Percentiles rank a stretch among this genome's conserved stretches.
These are phyloP conservation scores for Calosoma granatense DNA, from an alignment of 1,140 invertebrate genomes.

Conservation along the genomic window DNA sequence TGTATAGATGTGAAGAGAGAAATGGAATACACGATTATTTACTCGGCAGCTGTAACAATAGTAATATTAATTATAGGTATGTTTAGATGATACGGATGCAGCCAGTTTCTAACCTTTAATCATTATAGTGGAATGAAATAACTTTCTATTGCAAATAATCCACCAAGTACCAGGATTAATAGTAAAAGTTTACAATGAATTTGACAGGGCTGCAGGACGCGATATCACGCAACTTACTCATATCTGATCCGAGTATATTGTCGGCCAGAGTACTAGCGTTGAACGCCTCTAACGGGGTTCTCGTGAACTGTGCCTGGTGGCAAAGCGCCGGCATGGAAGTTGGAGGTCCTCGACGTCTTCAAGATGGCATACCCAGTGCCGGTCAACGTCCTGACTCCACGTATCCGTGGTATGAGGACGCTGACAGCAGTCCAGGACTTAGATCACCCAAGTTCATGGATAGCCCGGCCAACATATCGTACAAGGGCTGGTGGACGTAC, in stretches of 20 bases:
- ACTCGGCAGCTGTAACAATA: too few relatives aligned
- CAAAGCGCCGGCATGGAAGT: slow-evolving; percentile 36
- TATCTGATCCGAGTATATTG: slow-evolving; percentile 43
- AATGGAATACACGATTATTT: too few relatives aligned
- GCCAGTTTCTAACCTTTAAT: too few relatives aligned
- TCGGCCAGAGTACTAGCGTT: slow-evolving; percentile 46
- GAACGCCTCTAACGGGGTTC: slow-evolving; percentile 46
- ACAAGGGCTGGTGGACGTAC: slow-evolving; percentile 68
- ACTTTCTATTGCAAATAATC: too few relatives aligned
- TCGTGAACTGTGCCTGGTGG: slow-evolving; percentile 47
- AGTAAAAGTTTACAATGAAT: too few relatives aligned
- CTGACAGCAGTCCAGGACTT: slow-evolving; percentile 35
- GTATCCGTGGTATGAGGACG: slow-evolving; percentile 48
- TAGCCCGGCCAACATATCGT: slow-evolving; percentile 50
- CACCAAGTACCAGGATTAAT: too few relatives aligned
- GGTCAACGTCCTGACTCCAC: slow-evolving; percentile 40
- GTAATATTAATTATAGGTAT: too few relatives aligned
- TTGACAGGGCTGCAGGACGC: slow-evolving; percentile 44
- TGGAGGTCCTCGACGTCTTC: slow-evolving; percentile 36
- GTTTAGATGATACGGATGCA: too few relatives aligned
- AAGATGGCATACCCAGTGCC: slow-evolving; percentile 36
- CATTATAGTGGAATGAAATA: too few relatives aligned
- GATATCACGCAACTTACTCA: slow-evolving; percentile 43
- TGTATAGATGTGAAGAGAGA: too few relatives aligned
- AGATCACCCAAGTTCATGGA: slow-evolving; percentile 62